Conservation (phyloP, 2,113 vertebrate species). For the Protomyctophum bolini region DNA sequence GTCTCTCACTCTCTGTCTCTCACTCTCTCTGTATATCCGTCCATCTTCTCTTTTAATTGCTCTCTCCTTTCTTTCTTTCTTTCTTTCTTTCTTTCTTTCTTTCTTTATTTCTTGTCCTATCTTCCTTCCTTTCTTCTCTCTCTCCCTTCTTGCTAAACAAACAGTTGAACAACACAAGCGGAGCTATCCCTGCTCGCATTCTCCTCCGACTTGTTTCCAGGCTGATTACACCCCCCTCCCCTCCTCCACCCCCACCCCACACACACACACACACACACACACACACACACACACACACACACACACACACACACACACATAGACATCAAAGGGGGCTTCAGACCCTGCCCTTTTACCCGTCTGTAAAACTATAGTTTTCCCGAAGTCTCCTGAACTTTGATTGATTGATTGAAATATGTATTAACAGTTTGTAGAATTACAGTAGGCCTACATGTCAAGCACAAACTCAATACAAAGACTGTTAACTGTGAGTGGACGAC, state of each 20-base stretch:
- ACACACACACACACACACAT: neutral
- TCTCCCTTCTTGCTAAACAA: slow-evolving; percentile 15
- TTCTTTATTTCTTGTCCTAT: neutral
- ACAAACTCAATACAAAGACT: no score
- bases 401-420: no score
- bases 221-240: slow-evolving; percentile 27
- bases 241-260: neutral
- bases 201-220: slow-evolving; percentile 7
- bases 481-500: no score
- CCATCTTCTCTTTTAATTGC: neutral
- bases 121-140: neutral
- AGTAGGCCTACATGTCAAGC: no score
- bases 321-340: no score
- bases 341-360: neutral
- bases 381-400: no score
- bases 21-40: slow-evolving; percentile 20
- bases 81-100: neutral
- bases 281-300: slow-evolving; percentile 19
- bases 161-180: slow-evolving; percentile 58
- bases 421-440: no score
- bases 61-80: neutral
- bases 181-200: slow-evolving; percentile 20
- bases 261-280: slow-evolving; percentile 8
- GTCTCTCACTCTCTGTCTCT: slow-evolving; percentile 12
- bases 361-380: no score